Evolutionary conservation across 1,140 invertebrate species (phyloP), one percentile per base, ranked within the genome.

Genomic region (Holotrichia oblita): DNA sequence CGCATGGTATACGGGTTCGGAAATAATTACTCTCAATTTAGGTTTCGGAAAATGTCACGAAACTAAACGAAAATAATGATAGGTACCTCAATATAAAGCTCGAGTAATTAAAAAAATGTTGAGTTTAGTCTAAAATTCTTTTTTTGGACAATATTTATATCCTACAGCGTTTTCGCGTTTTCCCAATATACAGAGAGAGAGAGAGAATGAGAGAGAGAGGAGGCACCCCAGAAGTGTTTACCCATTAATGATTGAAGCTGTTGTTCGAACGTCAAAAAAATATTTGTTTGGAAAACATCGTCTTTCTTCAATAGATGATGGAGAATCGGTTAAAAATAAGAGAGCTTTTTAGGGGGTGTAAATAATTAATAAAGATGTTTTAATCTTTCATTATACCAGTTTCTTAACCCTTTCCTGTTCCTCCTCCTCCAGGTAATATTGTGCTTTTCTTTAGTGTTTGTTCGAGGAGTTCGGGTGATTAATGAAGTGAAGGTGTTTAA

Each of bases 201-300:
- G n/a, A n/a, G n/a, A n/a, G n/a, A n/a, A n/a, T n/a, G n/a, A n/a
- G n/a, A n/a, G n/a, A n/a, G n/a, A n/a, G n/a, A 48, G 44, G 10
- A 2, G 44, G 10, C 10, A 14, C 44, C n/a, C n/a, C n/a, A n/a
- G 10, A 48, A 48, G 9, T 48, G 44, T 48, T 48, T 48, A 10
- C 44, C 9, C 44, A 48, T 48, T 48, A 48, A 48, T 48, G 10
- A 48, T 48, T 14, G 2, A 48, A 48, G 10, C 44, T 48, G 44
- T 48, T 48, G 44, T 48, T 48, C 44, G 44, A 48, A 48, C 44
- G 10, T 48, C 10, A 48, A 48, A 48, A 48, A 48, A 48, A 48
- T 48, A 48, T 48, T 10, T 48, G n/a, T 14, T 48, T 2, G 9
- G n/a, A 48, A 48, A 48, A 14, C 44, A 14, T 14, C 40, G n/a